These are phyloP conservation scores for Tetragonula clypearis DNA, from an alignment of 1,140 invertebrate species.

Conservation along the genomic window DNA sequence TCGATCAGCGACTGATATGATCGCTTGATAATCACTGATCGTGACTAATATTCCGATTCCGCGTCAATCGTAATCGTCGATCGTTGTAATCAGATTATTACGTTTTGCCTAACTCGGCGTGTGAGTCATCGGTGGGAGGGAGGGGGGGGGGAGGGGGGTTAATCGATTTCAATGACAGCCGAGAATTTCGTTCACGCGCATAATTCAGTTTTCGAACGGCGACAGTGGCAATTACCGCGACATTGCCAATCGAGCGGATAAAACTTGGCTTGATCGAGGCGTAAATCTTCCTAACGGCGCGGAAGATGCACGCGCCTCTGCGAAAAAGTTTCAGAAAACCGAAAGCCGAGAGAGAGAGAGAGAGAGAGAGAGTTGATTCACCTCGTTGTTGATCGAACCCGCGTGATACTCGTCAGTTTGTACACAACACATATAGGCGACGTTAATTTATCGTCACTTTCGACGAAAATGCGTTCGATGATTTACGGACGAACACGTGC, in stretches of 20 bases:
- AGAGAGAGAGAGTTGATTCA: background rate
- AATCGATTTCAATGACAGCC: background rate
- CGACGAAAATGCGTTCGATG: background rate
- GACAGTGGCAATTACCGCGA: constrained; percentile 45
- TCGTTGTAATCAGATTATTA: too few species aligned
- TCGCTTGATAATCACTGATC: too few species aligned
- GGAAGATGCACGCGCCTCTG: constrained; percentile 15
- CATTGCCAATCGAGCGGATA: constrained; percentile 51
- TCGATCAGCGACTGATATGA: too few species aligned
- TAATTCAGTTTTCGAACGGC: constrained; percentile 38
- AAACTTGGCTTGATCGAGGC: constrained; percentile 50
- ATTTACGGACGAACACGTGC: background rate
- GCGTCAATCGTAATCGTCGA: too few species aligned
- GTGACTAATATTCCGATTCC: too few species aligned
- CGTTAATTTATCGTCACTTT: background rate
- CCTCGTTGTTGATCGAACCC: too few species aligned
- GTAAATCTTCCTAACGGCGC: constrained; percentile 46
- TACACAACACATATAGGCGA: too few species aligned
- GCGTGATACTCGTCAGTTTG: too few species aligned
- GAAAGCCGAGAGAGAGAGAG: too few species aligned
- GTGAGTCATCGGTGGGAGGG: too few species aligned
- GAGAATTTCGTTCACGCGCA: constrained; percentile 20
- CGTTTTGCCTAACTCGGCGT: too few species aligned
- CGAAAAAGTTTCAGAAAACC: background rate
- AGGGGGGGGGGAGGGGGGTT: background rate